Conservation (phyloP, 2,113 vertebrate species). For the Sturnus vulgaris region DNA sequence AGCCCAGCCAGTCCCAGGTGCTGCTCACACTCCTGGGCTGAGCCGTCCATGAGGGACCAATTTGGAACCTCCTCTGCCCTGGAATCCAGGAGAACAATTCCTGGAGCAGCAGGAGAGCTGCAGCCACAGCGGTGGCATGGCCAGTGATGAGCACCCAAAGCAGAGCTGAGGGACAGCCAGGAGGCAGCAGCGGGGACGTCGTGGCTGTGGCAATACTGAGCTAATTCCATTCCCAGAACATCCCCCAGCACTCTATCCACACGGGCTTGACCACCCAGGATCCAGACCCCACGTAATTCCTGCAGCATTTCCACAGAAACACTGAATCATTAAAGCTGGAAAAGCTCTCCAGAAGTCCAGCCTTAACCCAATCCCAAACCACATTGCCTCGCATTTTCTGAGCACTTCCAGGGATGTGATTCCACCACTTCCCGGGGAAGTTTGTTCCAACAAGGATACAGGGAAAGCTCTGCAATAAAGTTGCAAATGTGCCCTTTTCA, state of each 20-base stretch:
- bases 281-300: neutral
- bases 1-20: neutral
- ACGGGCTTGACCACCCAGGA: neutral
- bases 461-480: neutral
- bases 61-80: neutral
- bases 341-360: neutral
- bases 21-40: neutral
- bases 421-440: neutral
- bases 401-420: neutral
- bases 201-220: neutral
- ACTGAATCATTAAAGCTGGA: accelerated
- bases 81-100: neutral
- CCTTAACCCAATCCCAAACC: no score
- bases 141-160: neutral
- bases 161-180: neutral
- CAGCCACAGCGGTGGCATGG: neutral
- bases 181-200: neutral
- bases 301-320: neutral
- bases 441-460: neutral
- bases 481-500: neutral
- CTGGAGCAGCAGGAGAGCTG: neutral
- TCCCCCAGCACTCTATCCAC: neutral
- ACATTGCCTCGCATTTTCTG: accelerated
- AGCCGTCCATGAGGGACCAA: accelerated
- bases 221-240: neutral